These are phyloP conservation scores for Ahaetulla prasina DNA, from an alignment of 2,113 vertebrate genomes.

Conservation along the genomic window DNA sequence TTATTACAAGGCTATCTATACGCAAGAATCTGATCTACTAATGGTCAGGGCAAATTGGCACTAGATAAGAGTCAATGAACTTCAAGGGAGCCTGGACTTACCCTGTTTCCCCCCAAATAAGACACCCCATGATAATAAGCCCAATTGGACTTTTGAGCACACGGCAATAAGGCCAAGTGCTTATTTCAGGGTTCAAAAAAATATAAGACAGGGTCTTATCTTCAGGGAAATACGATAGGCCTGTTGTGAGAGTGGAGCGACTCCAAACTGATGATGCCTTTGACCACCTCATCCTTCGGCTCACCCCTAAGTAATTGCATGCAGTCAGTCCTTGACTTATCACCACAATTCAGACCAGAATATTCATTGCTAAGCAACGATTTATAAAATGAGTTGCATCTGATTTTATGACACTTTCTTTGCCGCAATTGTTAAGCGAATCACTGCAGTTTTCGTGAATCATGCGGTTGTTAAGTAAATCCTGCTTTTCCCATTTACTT, in stretches of 20 bases:
- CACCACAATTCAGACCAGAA: neutral
- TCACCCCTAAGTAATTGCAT: neutral
- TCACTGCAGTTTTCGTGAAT: neutral
- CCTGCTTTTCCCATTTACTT: neutral
- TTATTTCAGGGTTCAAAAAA: no score
- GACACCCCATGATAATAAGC: no score
- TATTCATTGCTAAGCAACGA: neutral
- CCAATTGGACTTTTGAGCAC: no score
- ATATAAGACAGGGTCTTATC: no score
- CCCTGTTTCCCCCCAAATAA: no score
- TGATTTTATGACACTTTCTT: neutral
- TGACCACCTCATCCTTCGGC: neutral
- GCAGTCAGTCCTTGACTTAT: neutral
- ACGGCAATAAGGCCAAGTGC: no score
- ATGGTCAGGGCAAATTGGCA: neutral
- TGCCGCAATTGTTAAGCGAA: neutral
- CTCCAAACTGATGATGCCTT: neutral
- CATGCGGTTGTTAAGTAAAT: neutral
- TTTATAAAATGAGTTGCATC: neutral
- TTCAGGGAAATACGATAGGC: no score
- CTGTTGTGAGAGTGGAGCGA: neutral
- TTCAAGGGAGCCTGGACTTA: neutral
- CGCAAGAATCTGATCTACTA: neutral
- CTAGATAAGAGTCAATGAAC: neutral
- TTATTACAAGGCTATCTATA: neutral